Evolutionary conservation across 2,113 vertebrate genomes (phyloP).

Genomic region (Cynoglossus semilaevis): DNA sequence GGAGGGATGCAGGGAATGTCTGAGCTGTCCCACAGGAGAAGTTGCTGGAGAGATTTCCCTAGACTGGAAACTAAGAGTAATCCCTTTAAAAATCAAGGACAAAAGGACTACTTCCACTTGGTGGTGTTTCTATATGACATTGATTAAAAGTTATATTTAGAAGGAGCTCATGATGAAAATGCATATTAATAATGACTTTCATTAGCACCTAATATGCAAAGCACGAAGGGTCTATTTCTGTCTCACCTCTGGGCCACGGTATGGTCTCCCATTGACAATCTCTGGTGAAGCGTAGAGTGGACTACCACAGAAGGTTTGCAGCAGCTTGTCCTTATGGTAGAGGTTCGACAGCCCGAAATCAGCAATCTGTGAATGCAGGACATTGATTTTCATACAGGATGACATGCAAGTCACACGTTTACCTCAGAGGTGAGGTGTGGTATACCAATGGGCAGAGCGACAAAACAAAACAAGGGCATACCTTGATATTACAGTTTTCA

Average conservation of each 20-base stretch:
- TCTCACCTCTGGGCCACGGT: constrained; percentile 91
- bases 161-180: no score
- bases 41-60: constrained; percentile 39
- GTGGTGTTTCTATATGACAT: constrained; percentile 11
- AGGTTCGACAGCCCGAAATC: constrained; percentile 98
- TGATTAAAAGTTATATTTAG: constrained; percentile 7
- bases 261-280: constrained; percentile 97
- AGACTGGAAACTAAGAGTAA: constrained; percentile 42
- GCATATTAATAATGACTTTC: no score
- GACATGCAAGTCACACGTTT: constrained; percentile 1
- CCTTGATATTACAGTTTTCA: constrained; percentile 99
- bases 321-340: constrained; percentile 94
- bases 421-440: constrained; percentile 4
- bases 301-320: constrained; percentile 97
- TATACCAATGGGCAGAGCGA: background rate
- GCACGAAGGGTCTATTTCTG: background rate
- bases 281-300: constrained; percentile 97
- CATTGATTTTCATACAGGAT: constrained; percentile 4
- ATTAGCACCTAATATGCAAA: no score
- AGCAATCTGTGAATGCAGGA: constrained; percentile 83
- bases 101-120: constrained; percentile 32
- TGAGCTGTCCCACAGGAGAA: constrained; percentile 34
- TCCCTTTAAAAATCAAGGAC: constrained; percentile 62
- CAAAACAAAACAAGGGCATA: constrained; percentile 54
- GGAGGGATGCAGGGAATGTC: constrained; percentile 44